Evolutionary conservation across 2,888 invertebrate genomes (phyloP).

Genomic region (Parnassius orleans): DNA sequence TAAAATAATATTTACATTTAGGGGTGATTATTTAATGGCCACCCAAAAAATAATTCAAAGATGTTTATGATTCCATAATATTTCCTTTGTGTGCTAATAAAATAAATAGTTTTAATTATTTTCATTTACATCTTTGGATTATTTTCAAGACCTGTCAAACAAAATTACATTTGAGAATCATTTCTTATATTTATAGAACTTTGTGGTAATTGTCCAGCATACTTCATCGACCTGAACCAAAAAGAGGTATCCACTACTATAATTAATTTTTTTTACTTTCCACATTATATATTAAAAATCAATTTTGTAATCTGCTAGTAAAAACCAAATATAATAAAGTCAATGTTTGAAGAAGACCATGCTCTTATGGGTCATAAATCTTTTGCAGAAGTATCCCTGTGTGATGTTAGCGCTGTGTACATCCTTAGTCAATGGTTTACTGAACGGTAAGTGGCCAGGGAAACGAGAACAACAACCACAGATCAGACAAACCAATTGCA

Average conservation of each 20-base stretch:
- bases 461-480: constrained; percentile 58
- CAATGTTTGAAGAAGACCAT: constrained; percentile 62
- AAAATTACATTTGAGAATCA: constrained; percentile 79
- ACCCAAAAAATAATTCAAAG: constrained; percentile 40
- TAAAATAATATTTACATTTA: too few relatives aligned
- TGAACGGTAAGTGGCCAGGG: constrained; percentile 84
- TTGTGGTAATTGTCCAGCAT: constrained; percentile 83
- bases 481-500: constrained; percentile 47
- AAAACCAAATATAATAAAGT: constrained; percentile 44
- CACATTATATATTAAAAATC: constrained; percentile 39
- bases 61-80: constrained; percentile 33
- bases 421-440: constrained; percentile 82
- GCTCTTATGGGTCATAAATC: constrained; percentile 87
- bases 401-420: constrained; percentile 85
- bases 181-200: constrained; percentile 83
- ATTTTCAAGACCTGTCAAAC: constrained; percentile 51
- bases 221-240: constrained; percentile 81
- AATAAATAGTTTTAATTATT: background rate
- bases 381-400: constrained; percentile 89
- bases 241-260: constrained; percentile 80
- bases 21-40: background rate
- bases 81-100: background rate
- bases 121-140: constrained; percentile 59
- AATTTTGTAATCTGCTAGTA: constrained; percentile 40
- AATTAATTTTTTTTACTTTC: constrained; percentile 64